Evolutionary conservation across 1,140 invertebrate genomes (phyloP).

Genomic region (Drosophila asahinai): DNA sequence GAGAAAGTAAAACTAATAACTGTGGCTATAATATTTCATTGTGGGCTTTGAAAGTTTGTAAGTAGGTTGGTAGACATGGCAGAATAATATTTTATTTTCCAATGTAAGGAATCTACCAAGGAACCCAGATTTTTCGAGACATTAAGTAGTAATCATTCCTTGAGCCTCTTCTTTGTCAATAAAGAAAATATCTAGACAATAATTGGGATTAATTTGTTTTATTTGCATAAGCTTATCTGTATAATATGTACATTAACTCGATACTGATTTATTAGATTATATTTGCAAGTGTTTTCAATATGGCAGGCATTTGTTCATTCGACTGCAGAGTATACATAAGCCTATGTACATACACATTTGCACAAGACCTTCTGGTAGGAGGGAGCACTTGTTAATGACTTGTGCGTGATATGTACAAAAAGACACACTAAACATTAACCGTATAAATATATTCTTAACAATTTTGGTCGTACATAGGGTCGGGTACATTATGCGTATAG

Average conservation of each 20-base stretch:
- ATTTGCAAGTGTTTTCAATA: conserved; percentile 48
- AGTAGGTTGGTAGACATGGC: not conserved
- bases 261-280: conserved; percentile 36
- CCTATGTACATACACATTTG: conserved; percentile 32
- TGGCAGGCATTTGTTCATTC: conserved; percentile 46
- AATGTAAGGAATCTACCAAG: not conserved
- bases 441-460: conserved; percentile 47
- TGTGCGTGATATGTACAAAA: conserved; percentile 38
- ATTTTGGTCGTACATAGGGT: conserved; percentile 49
- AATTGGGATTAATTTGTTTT: conserved; percentile 39
- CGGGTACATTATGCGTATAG: conserved; percentile 34
- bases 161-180: too few species aligned
- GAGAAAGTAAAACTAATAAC: not conserved
- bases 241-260: conserved; percentile 39
- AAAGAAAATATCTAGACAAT: not conserved
- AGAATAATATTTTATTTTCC: not conserved
- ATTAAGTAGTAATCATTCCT: too few species aligned
- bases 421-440: conserved; percentile 20
- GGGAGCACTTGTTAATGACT: conserved; percentile 40
- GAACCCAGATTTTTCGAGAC: too few species aligned
- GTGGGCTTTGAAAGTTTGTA: not conserved
- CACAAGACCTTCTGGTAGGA: conserved; percentile 41
- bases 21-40: not conserved
- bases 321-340: conserved; percentile 40
- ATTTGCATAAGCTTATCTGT: conserved; percentile 42